A percentile compares a stretch with the other conserved stretches of the same genome.
Conservation (phyloP, 2,113 vertebrate species). For the Opisthocomus hoazin region DNA sequence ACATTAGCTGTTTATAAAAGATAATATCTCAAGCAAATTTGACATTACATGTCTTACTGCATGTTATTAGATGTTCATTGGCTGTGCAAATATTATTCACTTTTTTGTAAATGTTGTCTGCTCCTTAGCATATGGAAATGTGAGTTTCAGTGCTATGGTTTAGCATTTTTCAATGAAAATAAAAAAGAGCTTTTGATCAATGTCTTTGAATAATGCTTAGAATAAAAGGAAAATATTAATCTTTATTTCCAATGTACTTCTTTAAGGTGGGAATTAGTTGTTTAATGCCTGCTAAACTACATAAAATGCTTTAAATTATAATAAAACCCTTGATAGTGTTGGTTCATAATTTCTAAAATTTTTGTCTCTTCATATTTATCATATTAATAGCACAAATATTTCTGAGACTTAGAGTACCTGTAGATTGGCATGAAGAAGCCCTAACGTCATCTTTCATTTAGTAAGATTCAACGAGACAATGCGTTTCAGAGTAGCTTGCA, state of each 20-base stretch:
- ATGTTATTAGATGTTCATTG: slow-evolving; percentile 29
- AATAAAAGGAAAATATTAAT: slow-evolving; percentile 14
- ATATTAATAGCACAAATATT: not conserved
- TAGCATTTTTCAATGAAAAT: slow-evolving; percentile 6
- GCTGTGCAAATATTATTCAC: slow-evolving; percentile 40
- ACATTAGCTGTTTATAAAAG: slow-evolving; percentile 57
- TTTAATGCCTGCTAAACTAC: not conserved
- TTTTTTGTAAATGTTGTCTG: slow-evolving; percentile 29
- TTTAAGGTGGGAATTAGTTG: not conserved
- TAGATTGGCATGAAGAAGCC: not conserved
- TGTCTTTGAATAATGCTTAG: not conserved
- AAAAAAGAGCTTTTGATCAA: not conserved
- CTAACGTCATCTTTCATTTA: not conserved
- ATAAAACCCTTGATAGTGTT: not conserved
- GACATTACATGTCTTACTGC: slow-evolving; percentile 36
- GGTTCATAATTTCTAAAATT: not conserved
- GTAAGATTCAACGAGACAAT: not conserved
- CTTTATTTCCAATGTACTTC: not conserved
- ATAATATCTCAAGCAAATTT: slow-evolving; percentile 61
- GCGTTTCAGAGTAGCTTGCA: not conserved
- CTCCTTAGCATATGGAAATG: not conserved
- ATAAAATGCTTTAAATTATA: not conserved
- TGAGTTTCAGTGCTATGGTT: not conserved
- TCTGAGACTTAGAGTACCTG: not conserved
- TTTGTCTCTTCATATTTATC: not conserved